phyloP scores from a whole-genome alignment of 2,888 invertebrate genomes.

The Agrotis segetum region DNA sequence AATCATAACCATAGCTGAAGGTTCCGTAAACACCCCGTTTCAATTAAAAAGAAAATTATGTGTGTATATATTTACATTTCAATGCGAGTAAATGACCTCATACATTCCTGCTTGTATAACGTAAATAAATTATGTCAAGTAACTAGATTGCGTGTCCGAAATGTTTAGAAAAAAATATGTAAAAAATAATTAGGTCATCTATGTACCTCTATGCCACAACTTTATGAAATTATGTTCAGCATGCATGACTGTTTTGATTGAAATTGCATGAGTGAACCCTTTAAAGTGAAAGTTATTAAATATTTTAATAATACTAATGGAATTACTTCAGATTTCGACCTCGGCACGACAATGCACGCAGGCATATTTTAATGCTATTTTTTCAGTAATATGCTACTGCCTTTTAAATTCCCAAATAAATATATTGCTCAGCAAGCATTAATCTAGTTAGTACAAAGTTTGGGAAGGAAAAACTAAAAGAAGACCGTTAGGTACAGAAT shows the following conservation, averaged over 20 bases:
- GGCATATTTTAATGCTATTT: neutral
- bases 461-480: too few relatives aligned
- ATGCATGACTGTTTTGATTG: neutral
- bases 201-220: neutral
- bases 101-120: slow-evolving; percentile 23
- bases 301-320: slow-evolving; percentile 6
- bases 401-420: neutral
- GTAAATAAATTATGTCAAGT: slow-evolving; percentile 32
- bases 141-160: slow-evolving; percentile 40
- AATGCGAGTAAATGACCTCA: slow-evolving; percentile 17
- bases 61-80: slow-evolving; percentile 7
- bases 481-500: neutral
- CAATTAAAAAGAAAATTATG: slow-evolving; percentile 42
- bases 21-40: slow-evolving; percentile 28
- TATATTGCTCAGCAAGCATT: neutral
- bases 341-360: slow-evolving; percentile 12
- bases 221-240: slow-evolving; percentile 12
- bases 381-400: slow-evolving; percentile 8
- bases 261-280: slow-evolving; percentile 6
- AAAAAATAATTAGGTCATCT: slow-evolving; percentile 25
- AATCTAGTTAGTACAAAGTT: neutral
- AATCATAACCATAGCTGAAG: neutral
- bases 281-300: neutral
- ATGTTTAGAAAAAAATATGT: slow-evolving; percentile 15
- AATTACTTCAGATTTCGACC: slow-evolving; percentile 18